Percentiles rank a stretch among this genome's conserved stretches.
Conservation (phyloP, 2,888 invertebrate species). For the Neoaliturus tenellus region DNA sequence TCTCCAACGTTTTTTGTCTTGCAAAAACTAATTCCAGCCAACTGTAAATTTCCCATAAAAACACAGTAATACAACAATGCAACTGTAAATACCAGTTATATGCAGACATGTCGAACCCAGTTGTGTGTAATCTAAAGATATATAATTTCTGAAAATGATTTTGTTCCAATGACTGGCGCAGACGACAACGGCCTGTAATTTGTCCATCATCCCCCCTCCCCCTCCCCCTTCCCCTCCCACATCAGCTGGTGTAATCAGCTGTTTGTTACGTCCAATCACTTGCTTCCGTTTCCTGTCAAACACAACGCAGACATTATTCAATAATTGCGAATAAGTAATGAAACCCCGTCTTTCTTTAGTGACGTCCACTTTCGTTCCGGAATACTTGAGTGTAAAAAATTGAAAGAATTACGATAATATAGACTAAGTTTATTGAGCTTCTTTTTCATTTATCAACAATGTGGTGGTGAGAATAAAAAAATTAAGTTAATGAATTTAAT, state of each 20-base stretch:
- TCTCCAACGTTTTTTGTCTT: too few relatives aligned
- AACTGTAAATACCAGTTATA: neutral
- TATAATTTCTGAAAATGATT: slow-evolving; percentile 25
- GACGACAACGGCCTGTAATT: neutral
- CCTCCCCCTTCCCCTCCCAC: neutral
- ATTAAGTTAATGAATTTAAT: too few relatives aligned
- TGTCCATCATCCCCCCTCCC: slow-evolving; percentile 14
- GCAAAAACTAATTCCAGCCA: too few relatives aligned
- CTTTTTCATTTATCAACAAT: too few relatives aligned
- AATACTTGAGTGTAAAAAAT: too few relatives aligned
- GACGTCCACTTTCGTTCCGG: too few relatives aligned
- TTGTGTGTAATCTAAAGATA: neutral
- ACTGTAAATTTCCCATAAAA: too few relatives aligned
- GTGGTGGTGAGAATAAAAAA: too few relatives aligned
- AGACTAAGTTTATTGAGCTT: too few relatives aligned
- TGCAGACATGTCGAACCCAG: neutral
- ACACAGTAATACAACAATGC: too few relatives aligned
- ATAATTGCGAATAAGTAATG: slow-evolving; percentile 7
- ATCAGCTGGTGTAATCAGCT: neutral
- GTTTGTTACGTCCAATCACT: slow-evolving; percentile 8
- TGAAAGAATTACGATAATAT: too few relatives aligned
- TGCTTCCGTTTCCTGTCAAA: slow-evolving; percentile 21
- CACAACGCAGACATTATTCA: slow-evolving; percentile 8
- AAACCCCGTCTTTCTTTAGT: neutral
- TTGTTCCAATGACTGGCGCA: slow-evolving; percentile 7